Percentiles rank a stretch among this genome's conserved stretches.
These are phyloP conservation scores for Colaptes auratus DNA, from an alignment of 2,113 vertebrate species.

Conservation along the genomic window DNA sequence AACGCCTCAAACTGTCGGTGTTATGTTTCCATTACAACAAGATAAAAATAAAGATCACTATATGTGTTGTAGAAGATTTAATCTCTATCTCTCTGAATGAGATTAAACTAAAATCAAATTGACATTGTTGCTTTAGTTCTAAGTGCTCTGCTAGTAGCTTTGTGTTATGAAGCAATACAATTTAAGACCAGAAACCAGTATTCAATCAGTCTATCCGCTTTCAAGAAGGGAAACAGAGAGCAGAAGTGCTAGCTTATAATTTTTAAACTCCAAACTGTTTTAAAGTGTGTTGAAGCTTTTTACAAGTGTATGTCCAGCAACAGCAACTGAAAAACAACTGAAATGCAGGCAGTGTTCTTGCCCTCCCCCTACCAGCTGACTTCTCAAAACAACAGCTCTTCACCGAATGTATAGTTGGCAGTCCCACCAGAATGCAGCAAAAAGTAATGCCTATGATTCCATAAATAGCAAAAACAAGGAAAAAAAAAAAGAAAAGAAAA, in stretches of 20 bases:
- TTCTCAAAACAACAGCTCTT: background rate
- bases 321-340: background rate
- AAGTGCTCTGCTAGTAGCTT: background rate
- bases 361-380: background rate
- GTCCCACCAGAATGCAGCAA: background rate
- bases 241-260: background rate
- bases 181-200: background rate
- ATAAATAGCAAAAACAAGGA: background rate
- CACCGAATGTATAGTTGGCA: fast-evolving
- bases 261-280: background rate
- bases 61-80: constrained; percentile 16
- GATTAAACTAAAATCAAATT: constrained; percentile 18
- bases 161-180: background rate
- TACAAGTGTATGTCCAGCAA: background rate
- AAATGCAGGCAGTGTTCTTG: background rate
- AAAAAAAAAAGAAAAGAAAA: too few species aligned
- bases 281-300: background rate
- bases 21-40: background rate
- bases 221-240: background rate
- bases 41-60: background rate
- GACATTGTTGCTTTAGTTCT: background rate
- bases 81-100: constrained; percentile 24
- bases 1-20: background rate
- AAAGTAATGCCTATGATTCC: background rate
- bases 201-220: background rate